These are phyloP conservation scores for Drosophila niveifrons DNA, from an alignment of 2,888 invertebrate species.

Conservation along the genomic window DNA sequence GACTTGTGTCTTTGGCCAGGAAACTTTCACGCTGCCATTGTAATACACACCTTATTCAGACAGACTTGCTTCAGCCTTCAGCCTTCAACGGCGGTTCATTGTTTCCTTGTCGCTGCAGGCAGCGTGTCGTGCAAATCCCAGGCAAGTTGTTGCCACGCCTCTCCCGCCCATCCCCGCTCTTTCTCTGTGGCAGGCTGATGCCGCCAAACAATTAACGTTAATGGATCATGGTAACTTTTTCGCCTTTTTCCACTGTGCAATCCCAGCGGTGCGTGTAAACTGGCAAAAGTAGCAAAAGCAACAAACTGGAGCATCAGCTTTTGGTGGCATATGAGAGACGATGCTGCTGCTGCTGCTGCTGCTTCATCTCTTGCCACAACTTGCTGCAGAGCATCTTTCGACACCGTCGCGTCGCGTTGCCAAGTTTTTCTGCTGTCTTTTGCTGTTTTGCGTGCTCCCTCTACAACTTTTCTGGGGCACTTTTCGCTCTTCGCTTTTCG, in stretches of 20 bases:
- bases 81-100: constrained; percentile 50
- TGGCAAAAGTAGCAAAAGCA: constrained; percentile 80
- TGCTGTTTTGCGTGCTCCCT: constrained; percentile 77
- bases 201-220: constrained; percentile 82
- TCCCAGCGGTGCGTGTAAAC: constrained; percentile 82
- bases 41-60: constrained; percentile 75
- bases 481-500: constrained; percentile 59
- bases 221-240: constrained; percentile 82
- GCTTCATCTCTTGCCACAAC: neutral
- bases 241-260: constrained; percentile 79
- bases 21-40: constrained; percentile 79
- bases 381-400: constrained; percentile 59
- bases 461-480: constrained; percentile 66
- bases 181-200: constrained; percentile 31
- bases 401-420: constrained; percentile 63
- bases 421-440: constrained; percentile 77
- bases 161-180: constrained; percentile 9
- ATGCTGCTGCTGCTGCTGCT: constrained; percentile 11
- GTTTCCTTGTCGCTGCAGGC: constrained; percentile 49
- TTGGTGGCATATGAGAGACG: constrained; percentile 42
- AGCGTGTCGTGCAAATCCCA: constrained; percentile 76
- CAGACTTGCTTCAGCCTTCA: constrained; percentile 21
- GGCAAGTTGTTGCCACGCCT: constrained; percentile 66
- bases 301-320: constrained; percentile 53
- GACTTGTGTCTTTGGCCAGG: constrained; percentile 41